phyloP scores from a whole-genome alignment of 1,140 invertebrate species.

The Gyrodactylus bullatarudis region DNA sequence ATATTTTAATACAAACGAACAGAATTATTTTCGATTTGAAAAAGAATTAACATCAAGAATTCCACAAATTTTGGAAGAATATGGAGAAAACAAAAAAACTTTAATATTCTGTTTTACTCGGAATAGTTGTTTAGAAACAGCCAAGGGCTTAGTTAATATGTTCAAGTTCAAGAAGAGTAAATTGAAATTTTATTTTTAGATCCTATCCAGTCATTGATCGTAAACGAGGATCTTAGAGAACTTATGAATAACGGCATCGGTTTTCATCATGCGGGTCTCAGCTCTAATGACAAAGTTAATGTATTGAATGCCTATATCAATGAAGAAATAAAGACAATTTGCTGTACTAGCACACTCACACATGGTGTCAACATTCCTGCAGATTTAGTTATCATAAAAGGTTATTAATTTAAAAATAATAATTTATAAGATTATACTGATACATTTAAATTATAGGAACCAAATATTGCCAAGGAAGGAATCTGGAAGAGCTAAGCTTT shows the following conservation, averaged over 20 bases:
- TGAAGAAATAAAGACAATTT: not conserved
- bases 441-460: too few species aligned
- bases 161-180: not conserved
- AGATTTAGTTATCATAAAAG: not conserved
- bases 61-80: not conserved
- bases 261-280: not conserved
- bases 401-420: not conserved
- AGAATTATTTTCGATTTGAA: not conserved
- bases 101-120: not conserved
- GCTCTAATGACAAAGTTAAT: not conserved
- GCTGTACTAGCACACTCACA: not conserved
- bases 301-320: not conserved
- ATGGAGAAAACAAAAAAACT: not conserved
- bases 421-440: too few species aligned
- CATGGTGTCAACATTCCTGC: not conserved
- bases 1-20: not conserved
- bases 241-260: not conserved
- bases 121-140: not conserved
- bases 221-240: not conserved
- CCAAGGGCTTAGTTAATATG: not conserved
- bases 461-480: not conserved
- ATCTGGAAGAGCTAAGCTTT: not conserved
- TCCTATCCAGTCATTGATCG: too few species aligned
- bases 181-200: not conserved
- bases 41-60: not conserved